Percentiles rank a stretch among this genome's conserved stretches.
These are phyloP conservation scores for Tiphia femorata DNA, from an alignment of 2,888 invertebrate genomes.

Conservation along the genomic window DNA sequence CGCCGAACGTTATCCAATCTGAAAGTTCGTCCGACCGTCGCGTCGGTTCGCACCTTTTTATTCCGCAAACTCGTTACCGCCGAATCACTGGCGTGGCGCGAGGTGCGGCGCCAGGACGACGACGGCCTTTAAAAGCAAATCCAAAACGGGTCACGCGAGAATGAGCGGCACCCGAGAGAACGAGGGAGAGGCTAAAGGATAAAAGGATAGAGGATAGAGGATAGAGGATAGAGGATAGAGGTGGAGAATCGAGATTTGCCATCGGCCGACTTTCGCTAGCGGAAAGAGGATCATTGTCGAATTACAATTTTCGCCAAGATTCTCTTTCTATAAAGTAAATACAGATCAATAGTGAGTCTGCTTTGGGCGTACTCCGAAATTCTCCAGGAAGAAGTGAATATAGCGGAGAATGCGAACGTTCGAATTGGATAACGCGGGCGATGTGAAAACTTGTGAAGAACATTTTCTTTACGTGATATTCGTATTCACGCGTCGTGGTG, in stretches of 20 bases:
- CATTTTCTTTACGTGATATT: no score
- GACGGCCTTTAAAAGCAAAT: conserved; percentile 40
- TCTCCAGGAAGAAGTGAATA: no score
- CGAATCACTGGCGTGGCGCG: conserved; percentile 28
- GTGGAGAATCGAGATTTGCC: not conserved
- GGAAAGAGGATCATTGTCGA: conserved; percentile 9
- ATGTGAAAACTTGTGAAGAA: no score
- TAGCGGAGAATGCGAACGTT: no score
- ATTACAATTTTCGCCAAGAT: conserved; percentile 1
- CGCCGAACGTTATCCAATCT: conserved; percentile 26
- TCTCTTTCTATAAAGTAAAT: no score
- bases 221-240: not conserved
- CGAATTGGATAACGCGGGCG: no score
- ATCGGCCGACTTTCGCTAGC: conserved; percentile 1
- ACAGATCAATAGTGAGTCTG: no score
- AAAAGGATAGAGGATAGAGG: not conserved
- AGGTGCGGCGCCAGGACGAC: conserved; percentile 25
- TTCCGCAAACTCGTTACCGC: conserved; percentile 39
- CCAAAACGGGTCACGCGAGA: conserved; percentile 13
- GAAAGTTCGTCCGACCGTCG: conserved; percentile 19
- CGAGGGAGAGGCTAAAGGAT: not conserved
- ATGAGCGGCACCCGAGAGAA: conserved; percentile 9
- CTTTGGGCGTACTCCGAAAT: no score
- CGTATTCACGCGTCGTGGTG: no score
- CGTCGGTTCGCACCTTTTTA: conserved; percentile 19